phyloP scores from a whole-genome alignment of 2,113 vertebrate species.

The Crotalus helleri region DNA sequence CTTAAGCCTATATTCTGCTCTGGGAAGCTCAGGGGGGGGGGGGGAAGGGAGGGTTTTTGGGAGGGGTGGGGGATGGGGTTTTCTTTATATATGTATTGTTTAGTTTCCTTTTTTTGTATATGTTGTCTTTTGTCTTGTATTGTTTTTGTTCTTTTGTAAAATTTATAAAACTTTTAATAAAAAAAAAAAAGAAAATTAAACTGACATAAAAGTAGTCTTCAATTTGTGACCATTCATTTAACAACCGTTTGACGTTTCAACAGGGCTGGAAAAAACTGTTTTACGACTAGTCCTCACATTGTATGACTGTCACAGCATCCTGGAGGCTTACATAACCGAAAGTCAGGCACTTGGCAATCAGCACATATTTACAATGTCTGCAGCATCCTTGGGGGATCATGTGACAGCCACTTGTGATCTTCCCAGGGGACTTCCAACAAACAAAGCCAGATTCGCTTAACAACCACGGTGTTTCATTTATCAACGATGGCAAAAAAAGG shows the following conservation, averaged over 20 bases:
- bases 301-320: neutral
- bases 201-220: neutral
- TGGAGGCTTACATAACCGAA: neutral
- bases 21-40: too few relatives aligned
- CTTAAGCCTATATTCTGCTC: too few relatives aligned
- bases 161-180: too few relatives aligned
- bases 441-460: neutral
- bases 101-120: too few relatives aligned
- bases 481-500: neutral
- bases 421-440: neutral
- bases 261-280: neutral
- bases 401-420: neutral
- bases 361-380: neutral
- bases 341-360: neutral
- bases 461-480: neutral
- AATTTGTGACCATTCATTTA: too few relatives aligned
- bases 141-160: too few relatives aligned
- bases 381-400: neutral
- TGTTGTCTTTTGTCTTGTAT: too few relatives aligned
- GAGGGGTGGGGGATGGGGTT: too few relatives aligned
- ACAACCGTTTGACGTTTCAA: neutral
- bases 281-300: neutral
- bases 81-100: too few relatives aligned
- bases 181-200: too few relatives aligned
- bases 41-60: too few relatives aligned